A percentile compares a stretch with the other conserved stretches of the same genome.
phyloP scores from a whole-genome alignment of 2,113 vertebrate species.

The Eidolon helvum region DNA sequence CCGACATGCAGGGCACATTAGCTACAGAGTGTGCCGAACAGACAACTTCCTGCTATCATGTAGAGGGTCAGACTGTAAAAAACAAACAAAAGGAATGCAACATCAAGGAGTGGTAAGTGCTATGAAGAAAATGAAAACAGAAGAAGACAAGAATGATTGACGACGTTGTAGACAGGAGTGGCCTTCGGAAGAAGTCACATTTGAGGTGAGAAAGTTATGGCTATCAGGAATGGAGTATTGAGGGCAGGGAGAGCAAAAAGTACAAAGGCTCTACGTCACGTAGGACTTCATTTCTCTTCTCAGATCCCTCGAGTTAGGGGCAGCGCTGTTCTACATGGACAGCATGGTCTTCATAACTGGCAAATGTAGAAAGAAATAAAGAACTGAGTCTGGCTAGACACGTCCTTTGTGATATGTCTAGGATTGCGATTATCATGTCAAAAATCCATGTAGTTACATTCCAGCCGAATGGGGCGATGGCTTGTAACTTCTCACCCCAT shows the following conservation, averaged over 20 bases:
- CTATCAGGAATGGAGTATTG: neutral
- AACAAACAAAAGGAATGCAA: neutral
- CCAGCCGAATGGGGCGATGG: neutral
- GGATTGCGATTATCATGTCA: neutral
- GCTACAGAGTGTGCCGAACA: neutral
- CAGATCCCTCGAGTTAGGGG: neutral
- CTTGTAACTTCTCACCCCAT: too few relatives aligned
- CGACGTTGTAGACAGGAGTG: neutral
- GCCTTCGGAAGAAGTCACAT: neutral
- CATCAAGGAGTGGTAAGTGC: neutral
- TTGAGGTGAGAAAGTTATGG: neutral
- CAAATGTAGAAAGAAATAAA: neutral
- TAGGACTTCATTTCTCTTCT: neutral
- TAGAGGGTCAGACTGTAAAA: neutral
- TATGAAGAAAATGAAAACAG: neutral
- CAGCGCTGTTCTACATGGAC: neutral
- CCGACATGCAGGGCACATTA: neutral
- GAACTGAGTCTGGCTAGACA: neutral
- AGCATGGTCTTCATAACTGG: rapidly evolving
- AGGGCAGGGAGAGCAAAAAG: neutral
- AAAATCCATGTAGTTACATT: neutral
- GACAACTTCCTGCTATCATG: neutral
- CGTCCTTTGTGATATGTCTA: neutral
- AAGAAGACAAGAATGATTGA: neutral
- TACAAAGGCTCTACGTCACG: neutral